phyloP scores from a whole-genome alignment of 2,888 invertebrate genomes.

The Oligia fasciuncula region DNA sequence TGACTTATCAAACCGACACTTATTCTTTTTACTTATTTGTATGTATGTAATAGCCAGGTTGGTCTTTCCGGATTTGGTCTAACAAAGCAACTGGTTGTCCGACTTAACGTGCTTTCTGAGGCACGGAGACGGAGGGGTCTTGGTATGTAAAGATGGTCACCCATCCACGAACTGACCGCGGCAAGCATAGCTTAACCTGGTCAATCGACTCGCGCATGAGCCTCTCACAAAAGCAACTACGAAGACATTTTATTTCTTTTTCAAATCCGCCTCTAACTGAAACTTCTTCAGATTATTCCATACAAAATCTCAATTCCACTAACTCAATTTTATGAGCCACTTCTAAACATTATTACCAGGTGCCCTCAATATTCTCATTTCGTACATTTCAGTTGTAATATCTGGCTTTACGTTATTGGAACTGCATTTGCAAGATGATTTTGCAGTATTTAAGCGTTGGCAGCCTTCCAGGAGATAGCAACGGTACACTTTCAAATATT shows the following conservation, averaged over 20 bases:
- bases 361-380: slow-evolving; percentile 49
- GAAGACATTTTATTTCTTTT: not conserved
- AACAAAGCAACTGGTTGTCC: not conserved
- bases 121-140: no score
- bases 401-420: slow-evolving; percentile 65
- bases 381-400: slow-evolving; percentile 67
- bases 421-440: slow-evolving; percentile 72
- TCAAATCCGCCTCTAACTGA: not conserved
- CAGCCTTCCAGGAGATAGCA: slow-evolving; percentile 66
- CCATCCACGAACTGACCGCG: no score
- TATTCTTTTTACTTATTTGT: no score
- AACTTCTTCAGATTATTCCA: not conserved
- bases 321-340: slow-evolving; percentile 11
- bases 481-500: slow-evolving; percentile 66
- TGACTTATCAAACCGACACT: no score
- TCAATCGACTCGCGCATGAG: not conserved
- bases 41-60: no score
- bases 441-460: slow-evolving; percentile 68
- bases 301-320: not conserved
- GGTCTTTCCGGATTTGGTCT: not conserved
- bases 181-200: no score
- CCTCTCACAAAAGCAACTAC: not conserved
- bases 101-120: no score
- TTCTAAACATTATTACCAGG: slow-evolving; percentile 23
- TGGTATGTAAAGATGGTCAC: no score